Conservation (phyloP, 2,888 invertebrate genomes). For the Drosophila kokeensis region DNA sequence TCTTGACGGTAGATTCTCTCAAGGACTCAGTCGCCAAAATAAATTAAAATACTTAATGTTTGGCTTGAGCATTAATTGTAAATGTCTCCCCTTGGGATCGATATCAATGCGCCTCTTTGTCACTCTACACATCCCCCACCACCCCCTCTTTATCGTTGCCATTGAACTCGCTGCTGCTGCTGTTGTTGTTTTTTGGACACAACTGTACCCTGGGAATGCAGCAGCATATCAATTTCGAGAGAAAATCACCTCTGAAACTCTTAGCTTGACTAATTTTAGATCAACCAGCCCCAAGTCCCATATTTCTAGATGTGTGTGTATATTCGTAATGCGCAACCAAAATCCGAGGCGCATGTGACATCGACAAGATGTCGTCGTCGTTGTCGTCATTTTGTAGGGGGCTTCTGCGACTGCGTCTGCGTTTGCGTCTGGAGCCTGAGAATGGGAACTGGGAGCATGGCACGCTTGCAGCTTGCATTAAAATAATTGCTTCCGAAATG, state of each 20-base stretch:
- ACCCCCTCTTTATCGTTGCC: conserved; percentile 6
- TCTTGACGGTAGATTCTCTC: background rate
- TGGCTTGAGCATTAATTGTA: conserved; percentile 2
- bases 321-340: conserved; percentile 11
- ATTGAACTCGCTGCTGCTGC: conserved; percentile 3
- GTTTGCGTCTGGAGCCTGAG: conserved; percentile 18
- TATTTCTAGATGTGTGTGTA: background rate
- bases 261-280: conserved; percentile 69
- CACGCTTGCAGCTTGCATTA: conserved; percentile 70
- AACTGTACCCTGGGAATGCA: conserved; percentile 65
- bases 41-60: conserved; percentile 3
- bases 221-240: conserved; percentile 63
- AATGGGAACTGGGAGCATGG: conserved; percentile 34
- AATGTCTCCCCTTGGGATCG: background rate
- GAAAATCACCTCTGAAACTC: conserved; percentile 67
- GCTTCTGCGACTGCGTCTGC: conserved; percentile 19
- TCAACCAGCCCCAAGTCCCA: conserved; percentile 36
- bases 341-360: conserved; percentile 62
- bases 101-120: conserved; percentile 5
- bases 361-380: conserved; percentile 65
- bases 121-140: conserved; percentile 1
- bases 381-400: conserved; percentile 7
- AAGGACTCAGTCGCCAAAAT: background rate
- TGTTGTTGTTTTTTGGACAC: conserved; percentile 21
- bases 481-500: conserved; percentile 84